phyloP scores from a whole-genome alignment of 2,113 vertebrate genomes.

The Poeciliopsis occidentalis region DNA sequence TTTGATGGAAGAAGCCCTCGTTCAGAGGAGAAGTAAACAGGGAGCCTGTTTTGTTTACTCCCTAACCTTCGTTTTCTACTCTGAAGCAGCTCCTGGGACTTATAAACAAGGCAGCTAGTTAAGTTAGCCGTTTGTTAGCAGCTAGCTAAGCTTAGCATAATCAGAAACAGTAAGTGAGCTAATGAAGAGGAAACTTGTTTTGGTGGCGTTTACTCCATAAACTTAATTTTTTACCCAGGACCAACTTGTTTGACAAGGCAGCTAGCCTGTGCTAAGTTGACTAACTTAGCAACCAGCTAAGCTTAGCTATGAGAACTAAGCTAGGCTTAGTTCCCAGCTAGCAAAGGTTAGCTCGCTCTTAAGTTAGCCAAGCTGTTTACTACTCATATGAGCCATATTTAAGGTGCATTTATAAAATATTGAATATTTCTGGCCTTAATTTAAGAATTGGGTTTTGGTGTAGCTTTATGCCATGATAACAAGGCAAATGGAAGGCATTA shows the following conservation, averaged over 20 bases:
- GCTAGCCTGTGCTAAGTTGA: too few species aligned
- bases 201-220: background rate
- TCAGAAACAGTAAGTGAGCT: too few species aligned
- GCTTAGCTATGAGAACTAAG: too few species aligned
- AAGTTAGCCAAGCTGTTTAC: background rate
- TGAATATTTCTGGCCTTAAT: background rate
- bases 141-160: too few species aligned
- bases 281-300: too few species aligned
- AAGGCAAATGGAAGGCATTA: background rate
- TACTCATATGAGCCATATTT: background rate
- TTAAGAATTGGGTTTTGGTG: background rate
- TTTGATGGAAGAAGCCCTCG: constrained; percentile 13
- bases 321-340: too few species aligned
- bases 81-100: too few species aligned
- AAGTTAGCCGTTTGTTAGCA: too few species aligned
- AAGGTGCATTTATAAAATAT: background rate
- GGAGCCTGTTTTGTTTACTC: constrained; percentile 9
- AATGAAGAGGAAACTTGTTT: constrained; percentile 6
- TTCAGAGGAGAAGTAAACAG: constrained; percentile 15
- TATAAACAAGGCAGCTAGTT: too few species aligned
- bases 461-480: background rate
- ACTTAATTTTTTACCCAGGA: background rate
- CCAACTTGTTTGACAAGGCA: background rate
- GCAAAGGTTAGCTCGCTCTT: too few species aligned
- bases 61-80: background rate